Percentiles rank a stretch among this genome's conserved stretches.
Conservation (phyloP, 2,113 vertebrate species). For the Pollimyrus isidori region DNA sequence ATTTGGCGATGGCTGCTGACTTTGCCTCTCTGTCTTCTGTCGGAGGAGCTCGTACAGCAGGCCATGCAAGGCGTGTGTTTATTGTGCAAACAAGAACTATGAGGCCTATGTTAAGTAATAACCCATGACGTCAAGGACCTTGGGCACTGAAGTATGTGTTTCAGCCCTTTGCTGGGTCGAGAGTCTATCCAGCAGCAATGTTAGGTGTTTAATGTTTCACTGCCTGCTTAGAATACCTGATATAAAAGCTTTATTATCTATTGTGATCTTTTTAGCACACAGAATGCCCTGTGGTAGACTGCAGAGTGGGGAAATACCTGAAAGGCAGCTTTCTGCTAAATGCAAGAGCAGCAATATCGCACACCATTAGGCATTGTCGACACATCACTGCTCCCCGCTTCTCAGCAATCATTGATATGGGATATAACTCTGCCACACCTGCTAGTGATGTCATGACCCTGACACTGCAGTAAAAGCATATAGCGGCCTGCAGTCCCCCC, state of each 20-base stretch:
- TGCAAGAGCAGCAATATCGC: slow-evolving; percentile 29
- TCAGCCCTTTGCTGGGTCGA: slow-evolving; percentile 28
- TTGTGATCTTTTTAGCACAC: not conserved
- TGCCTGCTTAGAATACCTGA: not conserved
- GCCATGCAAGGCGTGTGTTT: slow-evolving; percentile 37
- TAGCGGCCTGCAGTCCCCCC: not conserved
- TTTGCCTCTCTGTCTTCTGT: slow-evolving; percentile 21
- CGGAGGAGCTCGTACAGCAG: slow-evolving; percentile 32
- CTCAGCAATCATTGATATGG: slow-evolving; percentile 4
- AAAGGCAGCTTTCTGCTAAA: slow-evolving; percentile 5
- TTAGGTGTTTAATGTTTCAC: slow-evolving; percentile 9
- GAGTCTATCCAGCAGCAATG: slow-evolving; percentile 12
- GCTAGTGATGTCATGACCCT: slow-evolving; percentile 13
- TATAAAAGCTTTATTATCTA: not conserved
- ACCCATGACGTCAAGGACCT: slow-evolving; percentile 43
- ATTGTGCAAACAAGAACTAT: slow-evolving; percentile 47
- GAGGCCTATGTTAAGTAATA: slow-evolving; percentile 55
- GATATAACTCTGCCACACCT: slow-evolving; percentile 6
- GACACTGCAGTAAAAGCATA: not conserved
- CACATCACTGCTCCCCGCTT: slow-evolving; percentile 7
- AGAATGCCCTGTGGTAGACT: not conserved
- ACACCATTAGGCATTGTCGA: slow-evolving; percentile 34
- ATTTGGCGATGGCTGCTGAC: not conserved
- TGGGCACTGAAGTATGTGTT: slow-evolving; percentile 36
- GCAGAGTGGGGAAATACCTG: not conserved